Percentiles rank a stretch among this genome's conserved stretches.
Conservation (phyloP, 2,797 vertebrate genomes). For the Kryptolebias ocellatus region DNA sequence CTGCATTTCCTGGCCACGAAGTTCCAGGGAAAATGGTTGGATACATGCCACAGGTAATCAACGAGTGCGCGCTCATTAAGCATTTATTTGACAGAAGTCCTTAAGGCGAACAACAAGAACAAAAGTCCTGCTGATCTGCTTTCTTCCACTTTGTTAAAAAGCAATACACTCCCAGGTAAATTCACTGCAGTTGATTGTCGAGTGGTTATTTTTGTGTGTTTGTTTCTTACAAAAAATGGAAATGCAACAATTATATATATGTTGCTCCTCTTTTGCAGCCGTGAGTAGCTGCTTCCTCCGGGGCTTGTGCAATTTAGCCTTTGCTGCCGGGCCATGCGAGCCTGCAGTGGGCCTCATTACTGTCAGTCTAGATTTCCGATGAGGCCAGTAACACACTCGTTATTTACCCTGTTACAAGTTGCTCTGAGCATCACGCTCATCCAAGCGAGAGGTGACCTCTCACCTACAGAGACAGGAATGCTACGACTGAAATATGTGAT, state of each 20-base stretch:
- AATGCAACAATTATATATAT: background rate
- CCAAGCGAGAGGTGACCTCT: constrained; percentile 25
- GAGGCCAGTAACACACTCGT: constrained; percentile 24
- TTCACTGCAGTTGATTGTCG: too few species aligned
- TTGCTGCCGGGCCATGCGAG: constrained; percentile 21
- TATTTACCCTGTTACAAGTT: constrained; percentile 19
- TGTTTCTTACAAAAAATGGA: too few species aligned
- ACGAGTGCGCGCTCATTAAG: too few species aligned
- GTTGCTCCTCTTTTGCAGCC: background rate
- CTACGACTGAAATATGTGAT: constrained; percentile 18
- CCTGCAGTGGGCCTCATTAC: constrained; percentile 37
- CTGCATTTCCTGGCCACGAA: constrained; percentile 81
- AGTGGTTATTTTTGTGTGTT: too few species aligned
- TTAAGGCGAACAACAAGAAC: too few species aligned
- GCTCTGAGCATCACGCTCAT: constrained; percentile 11
- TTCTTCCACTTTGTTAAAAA: too few species aligned
- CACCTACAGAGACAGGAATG: constrained; percentile 23
- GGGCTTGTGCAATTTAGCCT: constrained; percentile 20
- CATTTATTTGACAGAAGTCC: too few species aligned
- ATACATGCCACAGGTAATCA: constrained; percentile 85
- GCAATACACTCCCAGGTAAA: too few species aligned
- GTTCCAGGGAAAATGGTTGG: constrained; percentile 85
- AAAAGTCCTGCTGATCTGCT: too few species aligned
- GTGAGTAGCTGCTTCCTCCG: background rate
- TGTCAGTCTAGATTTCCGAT: constrained; percentile 44